A percentile compares a stretch with the other conserved stretches of the same genome.
Evolutionary conservation across 1,140 invertebrate species (phyloP).

Genomic region (Plodia interpunctella): DNA sequence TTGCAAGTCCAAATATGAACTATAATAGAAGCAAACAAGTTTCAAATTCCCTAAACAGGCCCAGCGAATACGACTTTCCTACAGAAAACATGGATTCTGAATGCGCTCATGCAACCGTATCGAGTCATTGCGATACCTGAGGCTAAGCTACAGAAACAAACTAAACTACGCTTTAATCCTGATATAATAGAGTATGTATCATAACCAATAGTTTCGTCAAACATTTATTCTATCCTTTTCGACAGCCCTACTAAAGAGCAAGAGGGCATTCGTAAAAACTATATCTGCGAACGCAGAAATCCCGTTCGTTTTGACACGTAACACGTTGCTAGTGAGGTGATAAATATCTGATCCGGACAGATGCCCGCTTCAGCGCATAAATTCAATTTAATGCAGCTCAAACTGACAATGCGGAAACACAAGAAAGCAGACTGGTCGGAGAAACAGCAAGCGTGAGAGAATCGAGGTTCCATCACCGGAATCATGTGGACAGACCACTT

Average conservation of each 20-base stretch:
- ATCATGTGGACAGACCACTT: slow-evolving; percentile 50
- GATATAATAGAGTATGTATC: slow-evolving; percentile 44
- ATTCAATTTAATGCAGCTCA: slow-evolving; percentile 51
- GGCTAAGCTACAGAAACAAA: slow-evolving; percentile 48
- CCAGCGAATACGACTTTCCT: slow-evolving; percentile 39
- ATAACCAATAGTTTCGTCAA: slow-evolving; percentile 17
- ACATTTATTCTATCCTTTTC: slow-evolving; percentile 38
- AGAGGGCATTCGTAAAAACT: slow-evolving; percentile 43
- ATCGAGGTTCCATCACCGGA: slow-evolving; percentile 38
- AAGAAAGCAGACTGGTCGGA: slow-evolving; percentile 23
- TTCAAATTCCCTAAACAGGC: slow-evolving; percentile 15
- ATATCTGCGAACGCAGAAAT: slow-evolving; percentile 50
- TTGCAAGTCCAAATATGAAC: slow-evolving; percentile 29
- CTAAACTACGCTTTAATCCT: slow-evolving; percentile 49
- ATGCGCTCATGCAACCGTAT: slow-evolving; percentile 70
- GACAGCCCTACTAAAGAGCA: slow-evolving; percentile 31
- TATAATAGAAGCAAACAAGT: slow-evolving; percentile 27
- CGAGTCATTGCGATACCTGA: slow-evolving; percentile 64
- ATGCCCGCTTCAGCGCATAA: slow-evolving; percentile 42
- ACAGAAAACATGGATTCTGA: slow-evolving; percentile 35
- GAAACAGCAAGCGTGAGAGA: slow-evolving; percentile 40
- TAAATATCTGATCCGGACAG: slow-evolving; percentile 59
- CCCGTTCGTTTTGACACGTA: slow-evolving; percentile 59
- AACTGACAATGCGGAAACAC: slow-evolving; percentile 37
- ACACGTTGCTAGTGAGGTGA: slow-evolving; percentile 49